These are phyloP conservation scores for Cyaniris semiargus DNA, from an alignment of 2,888 invertebrate genomes.

Conservation along the genomic window DNA sequence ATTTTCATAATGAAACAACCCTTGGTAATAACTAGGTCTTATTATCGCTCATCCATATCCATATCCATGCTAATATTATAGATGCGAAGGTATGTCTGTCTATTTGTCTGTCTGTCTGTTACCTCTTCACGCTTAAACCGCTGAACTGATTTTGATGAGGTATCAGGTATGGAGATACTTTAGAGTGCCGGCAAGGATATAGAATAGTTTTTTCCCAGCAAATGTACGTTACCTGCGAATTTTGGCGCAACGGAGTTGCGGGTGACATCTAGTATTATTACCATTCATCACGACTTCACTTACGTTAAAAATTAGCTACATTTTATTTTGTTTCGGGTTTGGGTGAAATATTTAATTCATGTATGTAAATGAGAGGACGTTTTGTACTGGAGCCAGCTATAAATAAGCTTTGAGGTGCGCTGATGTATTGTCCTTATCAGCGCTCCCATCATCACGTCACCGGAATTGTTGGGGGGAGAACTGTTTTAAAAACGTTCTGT, in stretches of 20 bases:
- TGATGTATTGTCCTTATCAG: constrained; percentile 37
- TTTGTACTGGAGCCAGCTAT: not conserved
- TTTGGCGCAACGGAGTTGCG: too few relatives aligned
- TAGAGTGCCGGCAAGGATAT: too few relatives aligned
- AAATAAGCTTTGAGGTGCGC: constrained; percentile 32
- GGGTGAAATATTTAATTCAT: constrained; percentile 41
- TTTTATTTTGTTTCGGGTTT: not conserved
- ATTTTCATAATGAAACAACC: not conserved
- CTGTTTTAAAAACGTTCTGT: not conserved
- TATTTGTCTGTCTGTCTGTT: too few relatives aligned
- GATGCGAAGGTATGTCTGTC: too few relatives aligned
- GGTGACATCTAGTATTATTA: not conserved
- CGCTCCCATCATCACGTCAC: constrained; percentile 1
- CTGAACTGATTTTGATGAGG: too few relatives aligned
- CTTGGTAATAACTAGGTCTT: not conserved
- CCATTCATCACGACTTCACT: not conserved
- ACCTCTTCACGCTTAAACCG: too few relatives aligned
- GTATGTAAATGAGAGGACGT: constrained; percentile 38
- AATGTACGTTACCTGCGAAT: too few relatives aligned
- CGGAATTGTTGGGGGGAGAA: not conserved
- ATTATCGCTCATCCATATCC: too few relatives aligned
- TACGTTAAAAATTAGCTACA: not conserved
- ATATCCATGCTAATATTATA: not conserved
- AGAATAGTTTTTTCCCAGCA: too few relatives aligned
- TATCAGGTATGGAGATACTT: too few relatives aligned